A percentile compares a stretch with the other conserved stretches of the same genome.
Evolutionary conservation across 2,113 vertebrate species (phyloP).

Genomic region (Anguilla japonica): DNA sequence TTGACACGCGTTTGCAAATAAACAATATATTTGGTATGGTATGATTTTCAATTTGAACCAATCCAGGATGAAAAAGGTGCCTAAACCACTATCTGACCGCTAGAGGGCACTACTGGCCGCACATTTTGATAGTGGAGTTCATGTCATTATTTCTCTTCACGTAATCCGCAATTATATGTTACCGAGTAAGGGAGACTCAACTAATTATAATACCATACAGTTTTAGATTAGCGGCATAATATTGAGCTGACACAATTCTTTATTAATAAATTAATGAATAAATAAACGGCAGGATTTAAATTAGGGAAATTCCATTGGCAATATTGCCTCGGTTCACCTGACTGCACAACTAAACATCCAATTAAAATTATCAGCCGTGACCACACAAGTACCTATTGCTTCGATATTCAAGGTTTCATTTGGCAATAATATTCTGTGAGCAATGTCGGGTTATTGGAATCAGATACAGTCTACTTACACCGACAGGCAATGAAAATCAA

Average conservation of each 20-base stretch:
- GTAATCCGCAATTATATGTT: constrained; percentile 36
- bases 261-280: constrained; percentile 41
- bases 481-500: neutral
- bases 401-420: constrained; percentile 44
- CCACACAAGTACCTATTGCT: constrained; percentile 42
- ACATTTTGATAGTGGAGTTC: neutral
- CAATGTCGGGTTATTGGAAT: constrained; percentile 34
- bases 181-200: constrained; percentile 18
- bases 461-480: constrained; percentile 11
- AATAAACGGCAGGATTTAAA: constrained; percentile 30
- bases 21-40: too few species aligned
- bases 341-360: constrained; percentile 56
- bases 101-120: constrained; percentile 43
- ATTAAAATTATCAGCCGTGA: constrained; percentile 55
- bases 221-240: constrained; percentile 31
- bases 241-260: constrained; percentile 33
- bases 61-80: neutral
- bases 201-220: constrained; percentile 33
- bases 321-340: constrained; percentile 47
- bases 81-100: constrained; percentile 13
- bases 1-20: too few species aligned
- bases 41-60: neutral
- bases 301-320: constrained; percentile 37
- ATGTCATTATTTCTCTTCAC: constrained; percentile 8
- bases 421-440: constrained; percentile 44